Base-by-base conservation (phyloP, 2,888 invertebrate genomes). In the Eutolmus rufibarbis region DNA sequence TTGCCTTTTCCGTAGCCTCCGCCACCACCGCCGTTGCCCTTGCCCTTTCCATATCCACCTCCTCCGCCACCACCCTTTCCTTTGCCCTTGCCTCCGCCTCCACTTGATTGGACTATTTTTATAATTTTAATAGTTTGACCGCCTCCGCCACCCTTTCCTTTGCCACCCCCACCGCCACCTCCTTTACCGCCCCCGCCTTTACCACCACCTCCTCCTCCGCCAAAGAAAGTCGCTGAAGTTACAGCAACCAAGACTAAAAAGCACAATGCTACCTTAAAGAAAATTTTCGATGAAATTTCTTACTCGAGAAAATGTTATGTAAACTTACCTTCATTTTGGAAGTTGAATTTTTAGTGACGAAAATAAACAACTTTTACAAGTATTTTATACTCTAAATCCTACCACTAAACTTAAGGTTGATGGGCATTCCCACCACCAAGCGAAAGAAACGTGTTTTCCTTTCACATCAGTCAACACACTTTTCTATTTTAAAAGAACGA, bases 61-160 rank as follows among this genome's bases (percentile, higher is more conserved):
- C 66, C 66, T 8, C 66, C 66, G 1, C 66, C 66, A 0, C 66
- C 66, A 1, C 66, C 66, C 28, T 66, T 66, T 12, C 79, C 79
- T 31, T n/a, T n/a, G n/a, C 43, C 78, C 40, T 77, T 77, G n/a
- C 77, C 77, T 37, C 23, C 23, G 2, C 78, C 78, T 23, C 78
- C 77, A 12, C 23, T 40, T 9, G 43, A 43, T 43, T 43, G 40
- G 8, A 79, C 19, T 28, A 79, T 79, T 46, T 79, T 79, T 28
- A 79, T 79, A 46, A 79, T 79, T 79, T 79, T 79, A 23, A 79
- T 43, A 46, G 23, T 31, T 74, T 74, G 79, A 28, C 79, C 79
- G 46, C 79, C 79, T 8, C 51, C 79, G 14, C 76, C 76, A 1
- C 76, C 76, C 5, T 51, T 51, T 79, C 51, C 51, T 46, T 51